These are phyloP conservation scores for Aptenodytes forsteri DNA, from an alignment of 2,113 vertebrate species.

Conservation along the genomic window DNA sequence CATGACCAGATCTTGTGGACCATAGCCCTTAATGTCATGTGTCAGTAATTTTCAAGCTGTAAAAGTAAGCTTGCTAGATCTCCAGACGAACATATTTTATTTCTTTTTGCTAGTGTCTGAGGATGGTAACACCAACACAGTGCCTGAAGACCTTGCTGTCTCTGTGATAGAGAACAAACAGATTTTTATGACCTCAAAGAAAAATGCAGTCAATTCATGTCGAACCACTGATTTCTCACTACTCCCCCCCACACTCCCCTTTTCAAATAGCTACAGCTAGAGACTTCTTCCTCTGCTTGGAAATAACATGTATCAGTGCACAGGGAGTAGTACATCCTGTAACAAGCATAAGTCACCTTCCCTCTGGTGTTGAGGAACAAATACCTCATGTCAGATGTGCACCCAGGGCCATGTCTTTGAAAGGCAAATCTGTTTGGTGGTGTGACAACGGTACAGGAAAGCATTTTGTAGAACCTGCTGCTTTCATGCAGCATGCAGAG, in stretches of 20 bases:
- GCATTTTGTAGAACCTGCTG: background rate
- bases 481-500: background rate
- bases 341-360: background rate
- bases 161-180: background rate
- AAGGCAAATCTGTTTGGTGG: background rate
- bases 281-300: background rate
- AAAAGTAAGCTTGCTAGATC: background rate
- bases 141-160: background rate
- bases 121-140: background rate
- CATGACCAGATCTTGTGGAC: background rate
- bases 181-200: background rate
- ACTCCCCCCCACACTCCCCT: background rate
- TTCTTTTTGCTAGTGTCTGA: background rate
- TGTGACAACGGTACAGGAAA: background rate
- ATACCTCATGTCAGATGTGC: background rate
- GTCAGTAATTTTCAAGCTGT: background rate
- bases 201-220: background rate
- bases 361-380: background rate
- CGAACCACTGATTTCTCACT: background rate
- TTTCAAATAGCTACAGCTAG: background rate
- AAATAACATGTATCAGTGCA: background rate
- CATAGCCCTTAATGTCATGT: background rate
- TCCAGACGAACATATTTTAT: background rate
- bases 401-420: background rate
- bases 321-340: background rate